phyloP scores from a whole-genome alignment of 2,797 vertebrate genomes.

The Eulemur mongoz region DNA sequence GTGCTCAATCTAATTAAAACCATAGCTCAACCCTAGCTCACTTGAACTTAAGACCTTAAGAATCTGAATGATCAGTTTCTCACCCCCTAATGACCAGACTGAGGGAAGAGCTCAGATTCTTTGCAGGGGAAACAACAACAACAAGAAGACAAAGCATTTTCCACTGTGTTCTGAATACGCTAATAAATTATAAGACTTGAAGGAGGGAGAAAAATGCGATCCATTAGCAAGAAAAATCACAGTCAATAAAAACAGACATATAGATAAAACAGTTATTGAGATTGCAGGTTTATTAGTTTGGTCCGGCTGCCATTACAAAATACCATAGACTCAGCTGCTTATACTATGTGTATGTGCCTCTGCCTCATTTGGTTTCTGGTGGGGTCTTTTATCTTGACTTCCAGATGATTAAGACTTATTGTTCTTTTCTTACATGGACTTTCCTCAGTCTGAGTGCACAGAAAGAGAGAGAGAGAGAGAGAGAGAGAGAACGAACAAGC shows the following conservation, averaged over 20 bases:
- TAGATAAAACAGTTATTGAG: neutral
- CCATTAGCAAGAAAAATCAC: neutral
- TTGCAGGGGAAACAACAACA: neutral
- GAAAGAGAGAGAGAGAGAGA: neutral
- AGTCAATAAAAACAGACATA: neutral
- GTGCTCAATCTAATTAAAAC: neutral
- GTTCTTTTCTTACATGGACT: neutral
- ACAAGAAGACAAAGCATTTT: neutral
- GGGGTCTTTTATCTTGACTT: neutral
- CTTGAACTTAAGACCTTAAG: neutral
- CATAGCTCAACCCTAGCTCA: neutral
- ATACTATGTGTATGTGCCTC: neutral
- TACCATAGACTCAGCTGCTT: neutral
- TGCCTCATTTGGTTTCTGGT: neutral
- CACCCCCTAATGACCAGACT: neutral
- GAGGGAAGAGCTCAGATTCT: neutral
- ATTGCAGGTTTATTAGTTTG: neutral
- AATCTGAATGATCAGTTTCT: neutral
- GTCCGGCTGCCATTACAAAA: neutral
- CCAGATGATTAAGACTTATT: neutral
- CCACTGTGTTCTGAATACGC: neutral
- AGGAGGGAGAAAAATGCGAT: neutral
- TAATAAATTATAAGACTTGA: neutral
- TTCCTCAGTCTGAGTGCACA: neutral
- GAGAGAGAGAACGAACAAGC: neutral